phyloP scores from a whole-genome alignment of 2,888 invertebrate genomes.

The Exephanes ischioxanthus region DNA sequence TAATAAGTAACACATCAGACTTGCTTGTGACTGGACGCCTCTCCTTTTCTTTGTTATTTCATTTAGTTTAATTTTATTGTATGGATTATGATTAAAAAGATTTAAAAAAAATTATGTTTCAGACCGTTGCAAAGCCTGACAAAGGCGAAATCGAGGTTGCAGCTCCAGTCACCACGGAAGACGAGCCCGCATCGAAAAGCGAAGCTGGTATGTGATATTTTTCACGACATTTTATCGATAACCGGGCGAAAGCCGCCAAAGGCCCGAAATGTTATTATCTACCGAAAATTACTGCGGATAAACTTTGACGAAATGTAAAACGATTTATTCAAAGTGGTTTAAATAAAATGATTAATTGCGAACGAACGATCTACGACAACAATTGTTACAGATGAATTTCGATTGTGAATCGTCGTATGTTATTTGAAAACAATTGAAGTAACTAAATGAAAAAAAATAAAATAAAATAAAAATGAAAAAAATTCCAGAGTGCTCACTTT shows the following conservation, averaged over 20 bases:
- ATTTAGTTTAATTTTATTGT: neutral
- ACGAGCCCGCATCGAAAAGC: constrained; percentile 58
- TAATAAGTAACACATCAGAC: no score
- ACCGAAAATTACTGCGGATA: constrained; percentile 21
- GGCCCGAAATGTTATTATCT: constrained; percentile 22
- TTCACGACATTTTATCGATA: constrained; percentile 12
- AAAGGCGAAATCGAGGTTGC: constrained; percentile 63
- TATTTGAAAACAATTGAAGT: neutral
- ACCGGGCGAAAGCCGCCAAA: neutral
- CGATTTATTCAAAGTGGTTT: constrained; percentile 17
- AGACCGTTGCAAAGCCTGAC: constrained; percentile 51
- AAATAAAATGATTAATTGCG: constrained; percentile 45
- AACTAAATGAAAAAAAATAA: constrained; percentile 3
- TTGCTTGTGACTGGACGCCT: no score
- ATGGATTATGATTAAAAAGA: neutral
- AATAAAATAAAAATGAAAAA: constrained; percentile 21
- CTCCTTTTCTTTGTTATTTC: no score
- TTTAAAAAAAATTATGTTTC: constrained; percentile 16
- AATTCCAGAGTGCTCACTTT: constrained; percentile 46
- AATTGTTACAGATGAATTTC: constrained; percentile 1
- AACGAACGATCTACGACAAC: neutral
- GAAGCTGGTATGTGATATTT: constrained; percentile 68
- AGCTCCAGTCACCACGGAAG: constrained; percentile 7
- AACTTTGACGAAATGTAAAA: constrained; percentile 45
- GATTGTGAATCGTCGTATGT: constrained; percentile 6